Conservation (phyloP, 1,140 invertebrate genomes). For the Cataglyphis hispanica region DNA sequence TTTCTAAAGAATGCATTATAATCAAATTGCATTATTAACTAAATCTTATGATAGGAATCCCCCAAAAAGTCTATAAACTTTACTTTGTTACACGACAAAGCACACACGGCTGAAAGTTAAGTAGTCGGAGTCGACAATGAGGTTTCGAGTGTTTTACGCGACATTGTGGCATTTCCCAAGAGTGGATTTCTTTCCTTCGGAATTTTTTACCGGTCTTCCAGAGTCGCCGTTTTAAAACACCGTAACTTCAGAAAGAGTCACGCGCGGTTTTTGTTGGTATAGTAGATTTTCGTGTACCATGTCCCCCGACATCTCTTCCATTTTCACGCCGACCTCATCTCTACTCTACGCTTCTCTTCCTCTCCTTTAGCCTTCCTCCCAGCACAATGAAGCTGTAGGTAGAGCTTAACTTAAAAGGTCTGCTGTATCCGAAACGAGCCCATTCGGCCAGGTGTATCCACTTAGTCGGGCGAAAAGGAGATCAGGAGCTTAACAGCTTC, state of each 20-base stretch:
- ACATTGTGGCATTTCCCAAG: slow-evolving; percentile 49
- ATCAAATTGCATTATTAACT: not conserved
- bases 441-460: slow-evolving; percentile 76
- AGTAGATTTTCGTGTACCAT: slow-evolving; percentile 75
- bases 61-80: slow-evolving; percentile 41
- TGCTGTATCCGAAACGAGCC: slow-evolving; percentile 75
- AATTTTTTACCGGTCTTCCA: slow-evolving; percentile 63
- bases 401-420: slow-evolving; percentile 76
- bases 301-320: slow-evolving; percentile 59
- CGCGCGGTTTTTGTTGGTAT: slow-evolving; percentile 72
- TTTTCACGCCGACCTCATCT: slow-evolving; percentile 50
- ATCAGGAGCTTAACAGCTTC: slow-evolving; percentile 75
- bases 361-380: slow-evolving; percentile 28
- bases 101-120: slow-evolving; percentile 44
- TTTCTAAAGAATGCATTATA: not conserved
- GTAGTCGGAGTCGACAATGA: slow-evolving; percentile 67
- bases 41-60: slow-evolving; percentile 5
- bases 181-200: slow-evolving; percentile 61
- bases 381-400: slow-evolving; percentile 71
- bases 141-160: slow-evolving; percentile 66
- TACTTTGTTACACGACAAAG: slow-evolving; percentile 4
- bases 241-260: slow-evolving; percentile 62
- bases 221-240: slow-evolving; percentile 64
- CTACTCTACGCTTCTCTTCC: not conserved
- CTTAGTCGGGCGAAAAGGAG: slow-evolving; percentile 74